phyloP scores from a whole-genome alignment of 2,797 vertebrate genomes.

The Anomalospiza imberbis region DNA sequence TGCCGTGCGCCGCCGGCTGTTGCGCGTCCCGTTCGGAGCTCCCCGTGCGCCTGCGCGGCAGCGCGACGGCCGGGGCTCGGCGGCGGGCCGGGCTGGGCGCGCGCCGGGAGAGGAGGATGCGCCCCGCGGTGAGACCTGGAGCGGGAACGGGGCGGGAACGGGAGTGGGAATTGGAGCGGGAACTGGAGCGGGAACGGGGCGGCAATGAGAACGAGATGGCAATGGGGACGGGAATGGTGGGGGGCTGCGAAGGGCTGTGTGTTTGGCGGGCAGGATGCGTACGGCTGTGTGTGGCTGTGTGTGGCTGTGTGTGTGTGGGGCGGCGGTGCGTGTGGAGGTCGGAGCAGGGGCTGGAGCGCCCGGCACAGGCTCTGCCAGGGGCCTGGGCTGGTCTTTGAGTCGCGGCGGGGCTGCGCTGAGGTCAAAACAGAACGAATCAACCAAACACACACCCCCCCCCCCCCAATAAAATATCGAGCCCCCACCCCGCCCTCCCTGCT shows the following conservation, averaged over 20 bases:
- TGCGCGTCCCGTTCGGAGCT: rapidly evolving
- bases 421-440: not conserved
- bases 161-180: rapidly evolving
- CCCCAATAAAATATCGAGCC: not conserved
- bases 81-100: not conserved
- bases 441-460: not conserved
- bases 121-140: not conserved
- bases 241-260: not conserved
- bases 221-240: not conserved
- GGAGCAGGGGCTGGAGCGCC: not conserved
- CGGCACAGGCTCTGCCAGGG: not conserved
- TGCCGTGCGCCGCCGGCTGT: rapidly evolving
- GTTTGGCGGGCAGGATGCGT: not conserved
- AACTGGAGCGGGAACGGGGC: not conserved
- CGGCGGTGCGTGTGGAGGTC: not conserved
- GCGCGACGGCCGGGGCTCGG: not conserved
- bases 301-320: not conserved
- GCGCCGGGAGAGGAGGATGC: not conserved
- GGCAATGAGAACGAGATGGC: not conserved
- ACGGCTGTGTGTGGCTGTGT: not conserved
- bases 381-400: too few relatives aligned
- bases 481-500: not conserved
- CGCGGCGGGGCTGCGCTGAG: not conserved
- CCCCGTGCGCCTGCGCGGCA: not conserved
- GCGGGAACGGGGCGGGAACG: not conserved